A percentile compares a stretch with the other conserved stretches of the same genome.
phyloP scores from a whole-genome alignment of 2,888 invertebrate species.

The Lochmaea capreae region DNA sequence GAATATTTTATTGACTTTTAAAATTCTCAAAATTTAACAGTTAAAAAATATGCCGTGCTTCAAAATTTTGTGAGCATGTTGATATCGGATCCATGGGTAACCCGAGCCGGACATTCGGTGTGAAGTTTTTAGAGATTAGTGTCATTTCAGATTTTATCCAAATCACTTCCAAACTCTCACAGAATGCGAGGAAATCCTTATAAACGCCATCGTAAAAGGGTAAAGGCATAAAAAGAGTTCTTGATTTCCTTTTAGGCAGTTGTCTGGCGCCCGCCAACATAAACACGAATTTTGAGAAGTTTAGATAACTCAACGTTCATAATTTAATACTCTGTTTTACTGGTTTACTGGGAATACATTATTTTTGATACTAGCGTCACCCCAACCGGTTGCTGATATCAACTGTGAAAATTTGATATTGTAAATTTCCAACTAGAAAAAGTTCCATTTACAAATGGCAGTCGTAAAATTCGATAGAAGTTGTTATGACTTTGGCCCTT shows the following conservation, averaged over 20 bases:
- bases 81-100: not conserved
- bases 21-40: no score
- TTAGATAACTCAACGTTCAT: conserved; percentile 38
- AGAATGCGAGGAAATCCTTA: conserved; percentile 34
- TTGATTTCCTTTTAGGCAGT: conserved; percentile 35
- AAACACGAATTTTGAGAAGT: conserved; percentile 42
- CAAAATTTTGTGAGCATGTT: not conserved
- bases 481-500: conserved; percentile 33
- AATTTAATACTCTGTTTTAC: conserved; percentile 41
- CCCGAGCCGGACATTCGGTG: not conserved
- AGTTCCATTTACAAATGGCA: conserved; percentile 29
- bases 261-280: conserved; percentile 43
- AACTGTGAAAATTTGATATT: conserved; percentile 34
- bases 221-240: conserved; percentile 37
- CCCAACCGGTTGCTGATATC: conserved; percentile 31
- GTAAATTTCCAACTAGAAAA: conserved; percentile 36
- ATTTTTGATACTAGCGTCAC: conserved; percentile 8
- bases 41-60: no score
- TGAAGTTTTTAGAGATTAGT: conserved; percentile 16
- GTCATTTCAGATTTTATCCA: conserved; percentile 20
- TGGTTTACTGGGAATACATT: conserved; percentile 39
- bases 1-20: no score
- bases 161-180: conserved; percentile 27
- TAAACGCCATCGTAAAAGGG: conserved; percentile 38
- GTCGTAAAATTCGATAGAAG: conserved; percentile 33